Percentiles rank a stretch among this genome's conserved stretches.
Evolutionary conservation across 2,797 vertebrate genomes (phyloP).

Genomic region (Ispidina lecontei): DNA sequence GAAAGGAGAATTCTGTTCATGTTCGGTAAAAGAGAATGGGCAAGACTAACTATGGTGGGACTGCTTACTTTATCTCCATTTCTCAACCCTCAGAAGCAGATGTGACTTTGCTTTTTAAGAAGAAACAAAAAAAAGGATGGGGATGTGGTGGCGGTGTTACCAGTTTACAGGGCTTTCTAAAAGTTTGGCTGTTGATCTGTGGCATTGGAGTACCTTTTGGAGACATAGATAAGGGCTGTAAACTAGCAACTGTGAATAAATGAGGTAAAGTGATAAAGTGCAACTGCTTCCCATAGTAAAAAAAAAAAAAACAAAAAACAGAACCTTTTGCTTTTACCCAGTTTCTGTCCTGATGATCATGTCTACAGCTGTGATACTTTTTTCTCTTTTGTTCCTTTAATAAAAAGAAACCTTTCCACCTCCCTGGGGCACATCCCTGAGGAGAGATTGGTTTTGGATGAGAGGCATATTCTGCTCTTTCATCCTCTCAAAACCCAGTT

Average conservation of each 20-base stretch:
- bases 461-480: constrained; percentile 10
- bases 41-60: neutral
- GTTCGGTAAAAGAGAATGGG: neutral
- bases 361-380: neutral
- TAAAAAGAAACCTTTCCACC: neutral
- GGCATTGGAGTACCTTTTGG: neutral
- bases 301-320: neutral
- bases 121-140: fast-evolving
- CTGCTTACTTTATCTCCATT: neutral
- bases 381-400: constrained; percentile 2
- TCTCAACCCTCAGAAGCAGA: neutral
- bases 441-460: neutral
- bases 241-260: neutral
- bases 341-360: neutral
- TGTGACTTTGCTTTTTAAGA: neutral
- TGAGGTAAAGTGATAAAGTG: neutral
- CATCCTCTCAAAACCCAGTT: neutral
- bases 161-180: neutral
- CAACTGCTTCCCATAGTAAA: neutral
- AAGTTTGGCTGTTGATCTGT: neutral
- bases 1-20: neutral
- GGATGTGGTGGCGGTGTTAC: neutral
- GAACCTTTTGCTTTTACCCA: neutral
- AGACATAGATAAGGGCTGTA: neutral
- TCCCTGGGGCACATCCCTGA: neutral